Percentiles rank a stretch among this genome's conserved stretches.
Evolutionary conservation across 2,797 vertebrate genomes (phyloP).

Genomic region (Myotis pilosus): DNA sequence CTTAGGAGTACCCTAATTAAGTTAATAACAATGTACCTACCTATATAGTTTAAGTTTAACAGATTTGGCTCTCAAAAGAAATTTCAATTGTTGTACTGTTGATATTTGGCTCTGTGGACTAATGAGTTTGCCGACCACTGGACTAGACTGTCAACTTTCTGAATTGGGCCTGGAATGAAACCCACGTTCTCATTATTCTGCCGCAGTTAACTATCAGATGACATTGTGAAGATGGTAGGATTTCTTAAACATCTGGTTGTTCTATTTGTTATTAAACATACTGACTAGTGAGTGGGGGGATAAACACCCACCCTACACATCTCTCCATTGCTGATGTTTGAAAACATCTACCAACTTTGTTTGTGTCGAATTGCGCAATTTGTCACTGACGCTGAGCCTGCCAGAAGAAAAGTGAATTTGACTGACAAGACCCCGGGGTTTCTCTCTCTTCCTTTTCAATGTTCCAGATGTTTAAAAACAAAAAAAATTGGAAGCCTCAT

Average conservation of each 20-base stretch:
- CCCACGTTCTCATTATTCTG: background rate
- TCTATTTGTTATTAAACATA: conserved; percentile 75
- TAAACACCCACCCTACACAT: conserved; percentile 32
- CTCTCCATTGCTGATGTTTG: conserved; percentile 48
- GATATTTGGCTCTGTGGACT: too few relatives aligned
- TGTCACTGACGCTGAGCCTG: conserved; percentile 60
- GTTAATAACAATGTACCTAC: too few relatives aligned
- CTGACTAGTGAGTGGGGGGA: conserved; percentile 36
- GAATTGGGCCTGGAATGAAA: background rate
- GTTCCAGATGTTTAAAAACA: conserved; percentile 57
- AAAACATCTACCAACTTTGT: conserved; percentile 71
- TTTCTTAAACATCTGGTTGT: conserved; percentile 63
- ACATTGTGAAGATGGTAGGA: conserved; percentile 8
- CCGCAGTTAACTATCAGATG: background rate
- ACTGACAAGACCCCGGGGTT: conserved; percentile 53
- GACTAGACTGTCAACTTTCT: background rate
- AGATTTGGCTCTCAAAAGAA: too few relatives aligned
- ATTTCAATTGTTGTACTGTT: too few relatives aligned
- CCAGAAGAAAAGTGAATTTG: conserved; percentile 61
- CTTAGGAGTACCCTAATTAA: too few relatives aligned
- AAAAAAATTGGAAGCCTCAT: conserved; percentile 38
- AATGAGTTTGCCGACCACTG: background rate
- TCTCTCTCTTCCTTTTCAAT: conserved; percentile 53
- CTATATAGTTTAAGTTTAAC: too few relatives aligned
- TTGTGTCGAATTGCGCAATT: conserved; percentile 65